Evolutionary conservation across 2,888 invertebrate species (phyloP).

Genomic region (Agrochola litura): DNA sequence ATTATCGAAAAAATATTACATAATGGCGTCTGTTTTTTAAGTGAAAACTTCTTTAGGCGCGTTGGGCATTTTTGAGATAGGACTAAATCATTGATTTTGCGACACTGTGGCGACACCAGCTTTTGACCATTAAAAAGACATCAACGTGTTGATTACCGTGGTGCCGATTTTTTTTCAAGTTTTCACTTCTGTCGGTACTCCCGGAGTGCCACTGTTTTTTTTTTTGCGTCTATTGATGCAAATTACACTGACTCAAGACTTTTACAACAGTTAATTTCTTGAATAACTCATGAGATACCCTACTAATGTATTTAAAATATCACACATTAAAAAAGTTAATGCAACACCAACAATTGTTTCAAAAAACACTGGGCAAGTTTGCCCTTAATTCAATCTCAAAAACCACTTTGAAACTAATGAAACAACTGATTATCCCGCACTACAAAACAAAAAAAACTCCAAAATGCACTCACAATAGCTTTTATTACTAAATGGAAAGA

Average conservation of each 20-base stretch:
- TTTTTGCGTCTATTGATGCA: neutral
- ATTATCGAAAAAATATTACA: neutral
- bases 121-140: too few species aligned
- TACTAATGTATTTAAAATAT: neutral
- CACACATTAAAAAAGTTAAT: neutral
- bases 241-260: neutral
- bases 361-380: neutral
- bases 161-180: too few species aligned
- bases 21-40: neutral
- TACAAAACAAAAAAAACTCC: slow-evolving; percentile 25
- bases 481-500: slow-evolving; percentile 36
- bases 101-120: too few species aligned
- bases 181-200: too few species aligned
- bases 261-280: neutral
- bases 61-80: too few species aligned
- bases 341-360: neutral
- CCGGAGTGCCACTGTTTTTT: too few species aligned
- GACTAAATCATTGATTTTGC: too few species aligned
- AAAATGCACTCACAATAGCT: slow-evolving; percentile 28
- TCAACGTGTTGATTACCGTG: too few species aligned
- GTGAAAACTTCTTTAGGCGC: too few species aligned
- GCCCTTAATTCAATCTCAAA: neutral
- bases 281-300: neutral
- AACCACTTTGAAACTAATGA: neutral
- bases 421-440: slow-evolving; percentile 8